phyloP scores from a whole-genome alignment of 2,888 invertebrate genomes.

The Luffia ferchaultella region DNA sequence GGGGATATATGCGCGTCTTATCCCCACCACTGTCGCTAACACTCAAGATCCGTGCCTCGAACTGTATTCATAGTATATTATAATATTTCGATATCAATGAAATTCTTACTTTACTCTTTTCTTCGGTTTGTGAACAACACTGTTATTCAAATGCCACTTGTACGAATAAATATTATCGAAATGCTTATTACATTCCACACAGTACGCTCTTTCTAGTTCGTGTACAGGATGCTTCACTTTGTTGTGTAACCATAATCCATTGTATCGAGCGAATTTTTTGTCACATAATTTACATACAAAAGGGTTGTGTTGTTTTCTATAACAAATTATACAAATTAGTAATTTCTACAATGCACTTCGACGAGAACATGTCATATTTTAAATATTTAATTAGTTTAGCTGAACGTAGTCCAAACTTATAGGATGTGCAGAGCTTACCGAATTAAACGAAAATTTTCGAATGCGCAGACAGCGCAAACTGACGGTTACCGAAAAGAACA shows the following conservation, averaged over 20 bases:
- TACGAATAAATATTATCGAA: neutral
- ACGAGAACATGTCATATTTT: neutral
- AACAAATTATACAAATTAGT: neutral
- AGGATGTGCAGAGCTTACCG: neutral
- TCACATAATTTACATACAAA: constrained; percentile 24
- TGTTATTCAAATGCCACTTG: constrained; percentile 1
- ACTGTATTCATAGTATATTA: too few relatives aligned
- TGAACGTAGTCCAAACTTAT: neutral
- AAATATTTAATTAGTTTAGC: neutral
- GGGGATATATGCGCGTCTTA: too few relatives aligned
- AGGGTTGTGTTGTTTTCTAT: constrained; percentile 27
- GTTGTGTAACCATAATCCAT: constrained; percentile 31
- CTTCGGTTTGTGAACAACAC: neutral
- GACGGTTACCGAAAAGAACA: too few relatives aligned
- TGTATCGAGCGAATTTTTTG: constrained; percentile 28
- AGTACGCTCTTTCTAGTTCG: constrained; percentile 1
- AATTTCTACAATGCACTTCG: neutral
- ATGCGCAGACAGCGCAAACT: too few relatives aligned
- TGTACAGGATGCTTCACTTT: constrained; percentile 15
- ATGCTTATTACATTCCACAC: constrained; percentile 1
- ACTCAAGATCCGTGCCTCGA: too few relatives aligned
- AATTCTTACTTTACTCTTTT: neutral
- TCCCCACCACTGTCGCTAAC: too few relatives aligned
- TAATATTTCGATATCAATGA: constrained; percentile 8
- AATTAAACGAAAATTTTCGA: neutral